These are phyloP conservation scores for Moxostoma hubbsi DNA, from an alignment of 2,797 vertebrate species.

Conservation along the genomic window DNA sequence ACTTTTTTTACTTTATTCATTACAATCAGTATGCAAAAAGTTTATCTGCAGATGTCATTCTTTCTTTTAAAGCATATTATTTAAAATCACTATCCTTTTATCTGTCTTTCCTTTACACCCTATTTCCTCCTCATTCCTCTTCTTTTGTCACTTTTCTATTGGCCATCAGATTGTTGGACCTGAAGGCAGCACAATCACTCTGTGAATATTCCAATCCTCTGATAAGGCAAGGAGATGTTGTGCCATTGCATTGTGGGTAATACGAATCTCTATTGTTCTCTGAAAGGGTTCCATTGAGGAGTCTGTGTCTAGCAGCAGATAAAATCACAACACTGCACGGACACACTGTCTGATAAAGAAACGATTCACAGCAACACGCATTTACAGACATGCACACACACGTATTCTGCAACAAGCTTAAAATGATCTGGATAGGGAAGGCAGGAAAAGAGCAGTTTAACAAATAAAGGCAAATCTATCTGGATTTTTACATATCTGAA, in stretches of 20 bases:
- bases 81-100: not conserved
- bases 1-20: too few relatives aligned
- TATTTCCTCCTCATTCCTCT: constrained; percentile 19
- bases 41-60: not conserved
- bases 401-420: constrained; percentile 45
- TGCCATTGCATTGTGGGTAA: constrained; percentile 77
- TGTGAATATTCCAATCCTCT: constrained; percentile 73
- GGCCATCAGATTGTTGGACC: constrained; percentile 63
- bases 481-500: not conserved
- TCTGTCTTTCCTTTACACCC: constrained; percentile 14
- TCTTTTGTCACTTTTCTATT: not conserved
- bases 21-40: not conserved
- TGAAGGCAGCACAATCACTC: constrained; percentile 73
- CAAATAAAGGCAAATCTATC: not conserved
- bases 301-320: constrained; percentile 71
- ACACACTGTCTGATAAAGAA: constrained; percentile 76
- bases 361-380: constrained; percentile 63
- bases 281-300: constrained; percentile 77
- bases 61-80: constrained; percentile 6
- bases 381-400: constrained; percentile 1
- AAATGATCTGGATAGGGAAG: constrained; percentile 67
- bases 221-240: constrained; percentile 73
- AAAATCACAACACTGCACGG: constrained; percentile 74
- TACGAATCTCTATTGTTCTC: constrained; percentile 75
- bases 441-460: constrained; percentile 49